Conservation (phyloP, 2,113 vertebrate genomes). For the Chrysemys picta region DNA sequence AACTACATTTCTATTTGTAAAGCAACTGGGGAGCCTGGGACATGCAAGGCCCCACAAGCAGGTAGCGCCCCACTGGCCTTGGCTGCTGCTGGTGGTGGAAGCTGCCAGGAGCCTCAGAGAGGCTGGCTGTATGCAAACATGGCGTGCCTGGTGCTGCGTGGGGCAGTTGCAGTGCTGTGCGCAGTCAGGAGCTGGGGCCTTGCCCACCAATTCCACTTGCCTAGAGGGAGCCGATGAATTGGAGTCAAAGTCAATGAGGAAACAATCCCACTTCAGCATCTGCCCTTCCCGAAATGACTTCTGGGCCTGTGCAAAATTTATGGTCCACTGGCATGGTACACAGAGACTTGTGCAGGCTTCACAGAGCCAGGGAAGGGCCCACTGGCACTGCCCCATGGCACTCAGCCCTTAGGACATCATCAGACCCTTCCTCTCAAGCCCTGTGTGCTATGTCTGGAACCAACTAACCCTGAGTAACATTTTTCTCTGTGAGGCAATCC, state of each 20-base stretch:
- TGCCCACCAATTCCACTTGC: too few relatives aligned
- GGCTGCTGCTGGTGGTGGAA: neutral
- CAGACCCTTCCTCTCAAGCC: too few relatives aligned
- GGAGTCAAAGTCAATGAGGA: too few relatives aligned
- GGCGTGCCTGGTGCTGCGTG: neutral
- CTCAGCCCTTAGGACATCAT: neutral
- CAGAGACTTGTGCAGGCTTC: neutral
- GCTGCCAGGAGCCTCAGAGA: neutral
- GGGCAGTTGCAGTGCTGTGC: neutral
- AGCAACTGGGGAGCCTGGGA: neutral
- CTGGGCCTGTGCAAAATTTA: too few relatives aligned
- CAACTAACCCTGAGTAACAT: neutral
- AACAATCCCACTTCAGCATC: fast-evolving
- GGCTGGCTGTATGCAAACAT: neutral
- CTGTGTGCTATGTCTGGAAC: neutral
- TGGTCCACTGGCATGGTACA: neutral
- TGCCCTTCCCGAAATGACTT: neutral
- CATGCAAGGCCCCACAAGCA: too few relatives aligned
- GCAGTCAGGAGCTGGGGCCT: too few relatives aligned
- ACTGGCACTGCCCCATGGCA: neutral
- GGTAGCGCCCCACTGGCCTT: neutral
- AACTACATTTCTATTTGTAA: neutral
- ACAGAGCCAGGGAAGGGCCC: neutral
- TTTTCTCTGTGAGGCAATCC: neutral
- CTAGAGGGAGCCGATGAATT: too few relatives aligned